Base-by-base conservation (phyloP, 2,888 invertebrate species). In the Thera obeliscata region DNA sequence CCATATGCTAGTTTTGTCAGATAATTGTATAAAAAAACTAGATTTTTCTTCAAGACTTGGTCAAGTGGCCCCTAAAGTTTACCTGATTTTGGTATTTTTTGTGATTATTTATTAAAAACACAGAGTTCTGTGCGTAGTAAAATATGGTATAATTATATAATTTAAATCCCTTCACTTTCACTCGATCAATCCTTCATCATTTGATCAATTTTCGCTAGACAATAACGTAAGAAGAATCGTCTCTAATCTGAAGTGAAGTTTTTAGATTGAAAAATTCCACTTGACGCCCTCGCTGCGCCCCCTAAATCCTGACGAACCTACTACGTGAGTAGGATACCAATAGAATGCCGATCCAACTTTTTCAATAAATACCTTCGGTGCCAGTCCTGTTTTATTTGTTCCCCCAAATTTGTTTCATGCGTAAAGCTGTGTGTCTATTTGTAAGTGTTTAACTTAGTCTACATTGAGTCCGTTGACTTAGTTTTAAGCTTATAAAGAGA, bases 341-440 rank as follows among this genome's bases (percentile, higher is more conserved):
- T 66, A 66, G 70, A 68, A 58, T 22, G 56, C 68, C 65, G 65
- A 65, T 65, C 65, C 59, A 79, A 79, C 78, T 80, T 80, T 81
- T 79, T 75, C 81, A 80, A 81, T 82, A 79, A 75, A 78, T 80
- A 77, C 76, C 72, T 75, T 76, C 74, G 72, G 70, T 66, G 57
- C 77, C 79, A 78, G 74, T 72, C 77, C 74, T 71, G 69, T 76
- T 75, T 77, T 82, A 82, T 81, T 80, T 77, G 78, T 81, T 83
- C 75, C 63, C 74, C 76, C 69, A 74, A 80, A 83, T 82, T 84
- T 80, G 78, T 78, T 83, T 83, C 78, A 76, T 76, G 64, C 70
- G 72, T 61, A 61, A 69, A 64, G 63, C 63, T 43, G 62, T 3
- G 62, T 69, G 36, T 68, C 52, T 33, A 52, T 52, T 52, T 52